Evolutionary conservation across 2,888 invertebrate species (phyloP), one percentile per base, ranked within the genome.

Genomic region (Drosophila seclusa): DNA sequence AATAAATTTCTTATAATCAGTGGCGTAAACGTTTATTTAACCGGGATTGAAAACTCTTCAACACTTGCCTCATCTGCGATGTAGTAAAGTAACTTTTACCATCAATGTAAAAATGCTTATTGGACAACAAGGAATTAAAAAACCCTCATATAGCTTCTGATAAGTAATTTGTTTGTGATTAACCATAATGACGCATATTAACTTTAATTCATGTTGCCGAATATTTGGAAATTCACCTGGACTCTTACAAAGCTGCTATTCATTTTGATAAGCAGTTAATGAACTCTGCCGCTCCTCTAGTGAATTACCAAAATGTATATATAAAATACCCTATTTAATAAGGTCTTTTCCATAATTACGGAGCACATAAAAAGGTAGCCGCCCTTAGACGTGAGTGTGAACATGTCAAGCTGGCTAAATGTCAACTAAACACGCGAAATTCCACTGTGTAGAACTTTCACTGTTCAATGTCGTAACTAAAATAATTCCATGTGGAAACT

Each of bases 381-480:
- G 87, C 87, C 87, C 80, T 76, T 64, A 53, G 69, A 72, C 65
- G 69, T 71, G 91, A 90, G 83, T 85, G 87, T 84, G 90, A 87
- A 91, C 89, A 91, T 91, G 92, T 91, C 92, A 90, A 89, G 83
- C 82, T 78, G 78, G 69, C 80, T 91, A 89, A 92, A 91, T 92
- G 91, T 91, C 92, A 91, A 90, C 91, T 79, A 78, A 83, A 68
- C 91, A 91, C 91, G 91, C 91, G 89, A 92, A 89, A 90, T 84
- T 83, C 84, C 82, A 64, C 59, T 77, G 82, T 77, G 11, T 18
- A 84, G 80, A 82, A 91, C 91, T 91, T 92, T 92, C 91, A 89
- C 91, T 91, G 76, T 55, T 73, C 78, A 69, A 78, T 68, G 82
- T 88, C 74, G 73, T 79, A 85, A 91, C 77, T 76, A 61, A 78